Base-by-base conservation (phyloP, 2,113 vertebrate species). In the Glaucomys volans region DNA sequence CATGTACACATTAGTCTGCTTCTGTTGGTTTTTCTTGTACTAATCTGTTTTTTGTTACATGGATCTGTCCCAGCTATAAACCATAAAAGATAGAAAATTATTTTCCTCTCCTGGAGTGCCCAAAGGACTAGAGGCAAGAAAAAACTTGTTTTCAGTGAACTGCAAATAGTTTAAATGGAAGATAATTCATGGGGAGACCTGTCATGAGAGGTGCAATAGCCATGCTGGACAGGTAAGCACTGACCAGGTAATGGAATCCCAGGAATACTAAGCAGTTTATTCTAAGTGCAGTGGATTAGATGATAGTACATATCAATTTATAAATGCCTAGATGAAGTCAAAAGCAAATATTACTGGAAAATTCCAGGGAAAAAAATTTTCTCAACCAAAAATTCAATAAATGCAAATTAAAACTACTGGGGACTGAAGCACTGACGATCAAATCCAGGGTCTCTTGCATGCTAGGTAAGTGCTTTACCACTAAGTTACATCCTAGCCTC, bases 121-220 rank as follows among this genome's bases (percentile, higher is more conserved):
- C 69, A 35, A 52, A 67, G 42, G 40, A 54, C n/a, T 17, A n/a
- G n/a, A 37, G 28, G 52, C 54, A 91, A 80, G 64, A 44, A 44
- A 87, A 52, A 74, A 30, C 37, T 11, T 22, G 30, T 87, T 35
- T 74, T n/a, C 37, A 64, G 22, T 26, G 2, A 62, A 74, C 17
- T n/a, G 54, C 13, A 26, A 9, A 47, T 12, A 40, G 5, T 12
- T 8, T 80, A 35, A 14, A 1, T 17, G 12, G 6, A 80, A 16
- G 24, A n/a, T 30, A 74, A 54, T 0, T 11, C 4, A 1, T 0
- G 18, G n/a, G 44, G 42, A 64, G 22, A 40, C 2, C 40, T 10
- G 12, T 10, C 30, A 4, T 22, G 35, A 22, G 22, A 50, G 6
- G 32, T 35, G 24, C 12, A 30, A 24, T 30, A 26, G 12, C 30